phyloP scores from a whole-genome alignment of 2,113 vertebrate species.

The Catagonus wagneri region DNA sequence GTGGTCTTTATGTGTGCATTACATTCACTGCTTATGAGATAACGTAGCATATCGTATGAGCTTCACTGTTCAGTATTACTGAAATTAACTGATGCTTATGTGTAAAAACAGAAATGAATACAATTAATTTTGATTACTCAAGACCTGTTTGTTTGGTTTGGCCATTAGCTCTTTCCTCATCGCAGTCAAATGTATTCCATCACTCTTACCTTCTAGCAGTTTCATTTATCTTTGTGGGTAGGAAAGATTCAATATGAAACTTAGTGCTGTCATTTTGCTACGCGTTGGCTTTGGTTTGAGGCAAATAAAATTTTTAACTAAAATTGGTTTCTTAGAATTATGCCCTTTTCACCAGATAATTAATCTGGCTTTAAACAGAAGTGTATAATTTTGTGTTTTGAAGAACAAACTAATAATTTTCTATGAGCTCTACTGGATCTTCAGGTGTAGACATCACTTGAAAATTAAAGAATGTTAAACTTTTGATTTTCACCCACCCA shows the following conservation, averaged over 20 bases:
- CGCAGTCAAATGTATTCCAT: not conserved
- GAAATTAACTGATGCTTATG: conserved; percentile 72
- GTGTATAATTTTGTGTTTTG: not conserved
- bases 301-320: conserved; percentile 20
- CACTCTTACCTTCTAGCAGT: conserved; percentile 49
- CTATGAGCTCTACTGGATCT: not conserved
- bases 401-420: conserved; percentile 28
- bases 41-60: conserved; percentile 80
- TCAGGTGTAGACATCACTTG: not conserved
- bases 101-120: conserved; percentile 36
- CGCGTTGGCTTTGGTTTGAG: conserved; percentile 47
- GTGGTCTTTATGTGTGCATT: conserved; percentile 83
- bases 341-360: conserved; percentile 34
- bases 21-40: conserved; percentile 82
- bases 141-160: not conserved
- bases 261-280: conserved; percentile 51
- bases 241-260: conserved; percentile 47
- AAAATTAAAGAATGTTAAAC: not conserved
- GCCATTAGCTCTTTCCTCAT: not conserved
- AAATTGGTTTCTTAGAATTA: conserved; percentile 53
- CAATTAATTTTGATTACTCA: not conserved
- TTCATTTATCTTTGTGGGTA: conserved; percentile 51
- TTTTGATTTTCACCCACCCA: conserved; percentile 2
- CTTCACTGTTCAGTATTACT: conserved; percentile 55
- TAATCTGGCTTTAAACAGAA: not conserved